phyloP scores from a whole-genome alignment of 2,113 vertebrate species.

The Callospermophilus lateralis region DNA sequence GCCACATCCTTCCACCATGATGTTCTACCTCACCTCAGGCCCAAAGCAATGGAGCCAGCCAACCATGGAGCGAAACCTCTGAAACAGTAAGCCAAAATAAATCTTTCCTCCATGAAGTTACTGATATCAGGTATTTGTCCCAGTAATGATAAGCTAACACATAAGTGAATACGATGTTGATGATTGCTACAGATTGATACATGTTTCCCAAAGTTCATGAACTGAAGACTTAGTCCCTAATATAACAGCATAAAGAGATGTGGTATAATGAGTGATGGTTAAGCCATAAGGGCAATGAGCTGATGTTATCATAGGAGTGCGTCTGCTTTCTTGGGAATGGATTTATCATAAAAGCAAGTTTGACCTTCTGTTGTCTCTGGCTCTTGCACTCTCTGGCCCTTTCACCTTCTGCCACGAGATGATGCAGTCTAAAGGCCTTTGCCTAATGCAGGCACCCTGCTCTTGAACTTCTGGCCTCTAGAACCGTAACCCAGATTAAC shows the following conservation, averaged over 20 bases:
- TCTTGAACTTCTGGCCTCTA: neutral
- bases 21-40: neutral
- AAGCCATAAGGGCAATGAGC: neutral
- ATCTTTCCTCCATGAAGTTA: neutral
- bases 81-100: neutral
- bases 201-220: neutral
- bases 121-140: neutral
- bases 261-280: neutral
- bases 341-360: neutral
- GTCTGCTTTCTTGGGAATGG: neutral
- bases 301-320: neutral
- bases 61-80: neutral
- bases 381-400: neutral
- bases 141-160: neutral
- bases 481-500: neutral
- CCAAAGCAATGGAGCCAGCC: neutral
- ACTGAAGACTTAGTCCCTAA: neutral
- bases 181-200: neutral
- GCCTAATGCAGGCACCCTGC: neutral
- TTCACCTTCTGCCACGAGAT: neutral
- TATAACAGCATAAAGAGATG: neutral
- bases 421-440: too few species aligned
- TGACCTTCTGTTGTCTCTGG: neutral
- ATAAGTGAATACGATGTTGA: neutral
- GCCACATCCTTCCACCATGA: neutral